These are phyloP conservation scores for Neelides sp. DNA, from an alignment of 1,140 invertebrate genomes.

Conservation along the genomic window DNA sequence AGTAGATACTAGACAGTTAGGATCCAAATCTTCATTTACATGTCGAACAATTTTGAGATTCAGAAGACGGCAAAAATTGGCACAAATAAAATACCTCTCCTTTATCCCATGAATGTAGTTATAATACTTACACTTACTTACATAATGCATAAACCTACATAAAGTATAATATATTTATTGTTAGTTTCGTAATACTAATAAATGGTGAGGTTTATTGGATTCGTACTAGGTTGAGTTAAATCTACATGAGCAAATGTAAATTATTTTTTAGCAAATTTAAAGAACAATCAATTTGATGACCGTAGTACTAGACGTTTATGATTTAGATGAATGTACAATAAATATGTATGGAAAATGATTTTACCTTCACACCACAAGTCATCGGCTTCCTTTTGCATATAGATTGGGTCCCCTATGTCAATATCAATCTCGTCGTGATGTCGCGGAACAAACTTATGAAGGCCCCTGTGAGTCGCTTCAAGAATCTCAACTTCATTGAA, in stretches of 20 bases:
- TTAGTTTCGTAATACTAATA: no score
- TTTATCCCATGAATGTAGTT: no score
- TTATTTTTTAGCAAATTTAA: not conserved
- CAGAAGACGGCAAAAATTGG: no score
- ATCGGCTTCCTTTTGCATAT: conserved; percentile 89
- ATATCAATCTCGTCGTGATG: conserved; percentile 91
- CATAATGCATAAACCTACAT: no score
- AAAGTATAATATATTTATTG: no score
- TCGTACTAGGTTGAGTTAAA: no score
- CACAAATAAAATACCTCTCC: no score
- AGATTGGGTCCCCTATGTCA: conserved; percentile 93
- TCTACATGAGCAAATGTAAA: not conserved
- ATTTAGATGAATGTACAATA: conserved; percentile 4
- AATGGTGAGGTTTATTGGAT: no score
- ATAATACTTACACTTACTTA: no score
- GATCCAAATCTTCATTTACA: no score
- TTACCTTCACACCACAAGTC: conserved; percentile 91
- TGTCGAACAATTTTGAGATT: no score
- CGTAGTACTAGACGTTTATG: not conserved
- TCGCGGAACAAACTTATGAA: conserved; percentile 88
- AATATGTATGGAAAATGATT: not conserved
- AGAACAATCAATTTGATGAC: not conserved
- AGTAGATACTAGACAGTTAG: no score
- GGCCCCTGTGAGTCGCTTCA: conserved; percentile 86
- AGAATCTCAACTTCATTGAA: conserved; percentile 65